Evolutionary conservation across 2,113 vertebrate species (phyloP).

Genomic region (Sander vitreus): DNA sequence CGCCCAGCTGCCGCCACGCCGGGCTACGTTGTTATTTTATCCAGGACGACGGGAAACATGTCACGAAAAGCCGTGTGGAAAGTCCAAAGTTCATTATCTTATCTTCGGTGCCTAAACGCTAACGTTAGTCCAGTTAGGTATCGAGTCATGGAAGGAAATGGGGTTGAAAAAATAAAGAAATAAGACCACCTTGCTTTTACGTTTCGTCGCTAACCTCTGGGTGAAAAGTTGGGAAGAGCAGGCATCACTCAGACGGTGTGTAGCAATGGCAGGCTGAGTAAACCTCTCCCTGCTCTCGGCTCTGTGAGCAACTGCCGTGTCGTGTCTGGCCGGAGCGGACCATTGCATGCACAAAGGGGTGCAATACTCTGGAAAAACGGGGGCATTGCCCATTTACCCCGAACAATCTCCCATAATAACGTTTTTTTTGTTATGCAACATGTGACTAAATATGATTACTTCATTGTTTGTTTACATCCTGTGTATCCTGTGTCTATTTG

Average conservation of each 20-base stretch:
- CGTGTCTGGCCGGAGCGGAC: slow-evolving; percentile 81
- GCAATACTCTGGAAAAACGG: neutral
- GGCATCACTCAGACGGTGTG: slow-evolving; percentile 67
- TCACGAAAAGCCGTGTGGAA: slow-evolving; percentile 74
- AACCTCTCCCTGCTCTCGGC: slow-evolving; percentile 74
- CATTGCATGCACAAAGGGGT: slow-evolving; percentile 72
- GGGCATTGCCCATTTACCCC: neutral
- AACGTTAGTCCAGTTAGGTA: slow-evolving; percentile 46
- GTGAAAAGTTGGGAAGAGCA: slow-evolving; percentile 73
- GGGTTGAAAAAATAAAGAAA: neutral
- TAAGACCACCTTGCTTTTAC: slow-evolving; percentile 15
- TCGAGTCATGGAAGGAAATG: slow-evolving; percentile 59
- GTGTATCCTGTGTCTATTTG: rapidly evolving
- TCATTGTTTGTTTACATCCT: rapidly evolving
- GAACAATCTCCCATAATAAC: rapidly evolving
- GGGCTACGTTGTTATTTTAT: slow-evolving; percentile 81
- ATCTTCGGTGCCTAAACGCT: slow-evolving; percentile 59
- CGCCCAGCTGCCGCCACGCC: slow-evolving; percentile 85
- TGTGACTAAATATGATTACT: rapidly evolving
- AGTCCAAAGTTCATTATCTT: slow-evolving; percentile 87
- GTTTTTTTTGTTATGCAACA: rapidly evolving
- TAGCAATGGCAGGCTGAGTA: slow-evolving; percentile 76
- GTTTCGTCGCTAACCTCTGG: slow-evolving; percentile 65
- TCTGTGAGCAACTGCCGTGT: slow-evolving; percentile 80
- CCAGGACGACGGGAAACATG: slow-evolving; percentile 81